phyloP scores from a whole-genome alignment of 2,797 vertebrate species.

The Apogon talboti region DNA sequence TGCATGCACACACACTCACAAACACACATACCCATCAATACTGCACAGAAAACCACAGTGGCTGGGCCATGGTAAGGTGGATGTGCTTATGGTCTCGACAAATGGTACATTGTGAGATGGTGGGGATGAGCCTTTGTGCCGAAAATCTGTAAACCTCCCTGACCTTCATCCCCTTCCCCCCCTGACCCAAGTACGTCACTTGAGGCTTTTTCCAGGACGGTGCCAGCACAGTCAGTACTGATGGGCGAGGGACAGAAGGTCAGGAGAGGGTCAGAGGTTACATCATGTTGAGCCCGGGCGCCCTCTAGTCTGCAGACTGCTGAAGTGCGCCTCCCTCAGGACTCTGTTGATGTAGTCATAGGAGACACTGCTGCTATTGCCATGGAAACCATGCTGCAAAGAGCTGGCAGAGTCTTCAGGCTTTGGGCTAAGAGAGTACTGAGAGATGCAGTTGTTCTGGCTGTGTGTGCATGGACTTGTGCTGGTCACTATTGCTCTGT shows the following conservation, averaged over 20 bases:
- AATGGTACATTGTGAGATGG: conserved; percentile 81
- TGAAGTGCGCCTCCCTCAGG: conserved; percentile 97
- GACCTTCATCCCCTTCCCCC: conserved; percentile 42
- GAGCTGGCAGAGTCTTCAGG: conserved; percentile 88
- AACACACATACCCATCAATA: conserved; percentile 67
- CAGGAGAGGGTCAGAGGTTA: conserved; percentile 44
- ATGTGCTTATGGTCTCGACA: conserved; percentile 84
- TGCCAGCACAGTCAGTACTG: conserved; percentile 41
- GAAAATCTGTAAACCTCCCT: conserved; percentile 71
- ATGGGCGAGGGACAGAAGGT: conserved; percentile 48
- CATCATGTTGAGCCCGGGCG: conserved; percentile 89
- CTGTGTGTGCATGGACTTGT: conserved; percentile 79
- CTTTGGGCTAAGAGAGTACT: conserved; percentile 83
- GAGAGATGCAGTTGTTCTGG: conserved; percentile 73
- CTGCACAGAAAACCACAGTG: conserved; percentile 81
- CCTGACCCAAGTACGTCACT: conserved; percentile 46
- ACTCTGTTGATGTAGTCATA: conserved; percentile 97
- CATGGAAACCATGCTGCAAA: conserved; percentile 84
- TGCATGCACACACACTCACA: conserved; percentile 56
- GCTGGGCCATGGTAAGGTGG: conserved; percentile 75
- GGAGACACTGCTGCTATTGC: conserved; percentile 83
- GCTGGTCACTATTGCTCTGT: conserved; percentile 81
- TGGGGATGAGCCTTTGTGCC: conserved; percentile 65
- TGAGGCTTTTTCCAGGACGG: conserved; percentile 45
- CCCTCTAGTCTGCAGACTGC: conserved; percentile 93